Percentiles rank a stretch among this genome's conserved stretches.
These are phyloP conservation scores for Drosophila kanapiae DNA, from an alignment of 1,140 invertebrate genomes.

Conservation along the genomic window DNA sequence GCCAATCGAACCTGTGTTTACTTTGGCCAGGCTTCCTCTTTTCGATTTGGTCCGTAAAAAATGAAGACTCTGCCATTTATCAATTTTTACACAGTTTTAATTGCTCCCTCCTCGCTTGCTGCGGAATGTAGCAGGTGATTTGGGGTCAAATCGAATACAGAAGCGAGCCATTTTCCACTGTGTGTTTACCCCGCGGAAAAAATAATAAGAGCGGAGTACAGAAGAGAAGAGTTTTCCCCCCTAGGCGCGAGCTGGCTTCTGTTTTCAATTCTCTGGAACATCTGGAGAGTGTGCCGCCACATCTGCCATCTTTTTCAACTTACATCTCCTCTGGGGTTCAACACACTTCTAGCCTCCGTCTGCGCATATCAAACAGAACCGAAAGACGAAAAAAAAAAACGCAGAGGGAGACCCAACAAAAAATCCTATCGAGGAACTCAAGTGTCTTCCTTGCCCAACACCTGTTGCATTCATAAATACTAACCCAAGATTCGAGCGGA, in stretches of 20 bases:
- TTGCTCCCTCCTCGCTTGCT: constrained; percentile 7
- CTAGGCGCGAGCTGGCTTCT: constrained; percentile 24
- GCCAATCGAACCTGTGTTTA: constrained; percentile 43
- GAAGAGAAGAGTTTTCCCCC: constrained; percentile 6
- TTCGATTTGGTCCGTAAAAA: constrained; percentile 17
- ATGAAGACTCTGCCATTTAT: constrained; percentile 42
- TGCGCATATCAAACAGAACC: constrained; percentile 41
- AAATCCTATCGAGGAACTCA: constrained; percentile 44
- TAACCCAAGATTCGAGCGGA: constrained; percentile 15
- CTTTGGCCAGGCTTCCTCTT: constrained; percentile 32
- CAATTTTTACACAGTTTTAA: constrained; percentile 60
- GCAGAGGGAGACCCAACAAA: not conserved
- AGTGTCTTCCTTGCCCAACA: constrained; percentile 50
- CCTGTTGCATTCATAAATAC: constrained; percentile 78
- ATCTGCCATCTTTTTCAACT: constrained; percentile 7
- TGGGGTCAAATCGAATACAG: constrained; percentile 54
- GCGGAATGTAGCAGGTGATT: constrained; percentile 67
- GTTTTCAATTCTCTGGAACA: constrained; percentile 58
- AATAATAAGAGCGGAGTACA: too few species aligned
- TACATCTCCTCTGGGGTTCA: constrained; percentile 37
- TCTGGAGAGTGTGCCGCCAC: constrained; percentile 47
- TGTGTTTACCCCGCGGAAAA: constrained; percentile 47
- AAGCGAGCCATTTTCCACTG: constrained; percentile 19
- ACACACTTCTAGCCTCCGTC: constrained; percentile 42
- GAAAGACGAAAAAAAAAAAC: not conserved